Percentiles rank a stretch among this genome's conserved stretches.
phyloP scores from a whole-genome alignment of 2,888 invertebrate genomes.

The Callyntrura guangdongensis region DNA sequence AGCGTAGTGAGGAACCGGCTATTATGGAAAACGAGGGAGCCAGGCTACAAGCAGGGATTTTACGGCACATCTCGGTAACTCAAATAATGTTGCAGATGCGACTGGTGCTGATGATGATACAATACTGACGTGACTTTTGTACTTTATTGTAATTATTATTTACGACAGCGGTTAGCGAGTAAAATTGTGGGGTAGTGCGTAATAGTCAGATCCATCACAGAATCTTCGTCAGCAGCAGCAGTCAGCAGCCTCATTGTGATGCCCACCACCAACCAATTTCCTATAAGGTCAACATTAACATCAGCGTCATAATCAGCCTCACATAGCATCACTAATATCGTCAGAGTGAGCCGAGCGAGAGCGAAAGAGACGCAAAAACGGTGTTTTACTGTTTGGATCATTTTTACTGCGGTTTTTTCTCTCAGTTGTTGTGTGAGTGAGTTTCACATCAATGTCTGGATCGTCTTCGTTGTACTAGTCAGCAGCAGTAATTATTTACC shows the following conservation, averaged over 20 bases:
- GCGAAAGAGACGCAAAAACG: not conserved
- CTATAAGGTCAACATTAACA: conserved; percentile 46
- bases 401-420: too few relatives aligned
- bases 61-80: too few relatives aligned
- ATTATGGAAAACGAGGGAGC: too few relatives aligned
- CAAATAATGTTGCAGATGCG: too few relatives aligned
- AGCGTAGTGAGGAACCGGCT: too few relatives aligned
- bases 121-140: not conserved
- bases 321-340: not conserved
- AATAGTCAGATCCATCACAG: conserved; percentile 28
- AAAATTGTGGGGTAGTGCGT: not conserved
- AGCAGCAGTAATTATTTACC: not conserved
- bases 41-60: too few relatives aligned
- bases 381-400: conserved; percentile 54
- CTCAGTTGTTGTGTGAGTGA: too few relatives aligned
- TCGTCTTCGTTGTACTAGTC: conserved; percentile 12
- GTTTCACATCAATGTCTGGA: too few relatives aligned
- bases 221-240: not conserved
- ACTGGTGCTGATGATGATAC: too few relatives aligned
- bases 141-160: not conserved
- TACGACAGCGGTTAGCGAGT: not conserved
- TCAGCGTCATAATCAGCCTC: conserved; percentile 31
- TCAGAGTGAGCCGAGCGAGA: conserved; percentile 14
- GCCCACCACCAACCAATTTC: conserved; percentile 57
- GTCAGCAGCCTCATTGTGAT: conserved; percentile 1